Base-by-base conservation (phyloP, 2,113 vertebrate species). In the Enhydra lutris region DNA sequence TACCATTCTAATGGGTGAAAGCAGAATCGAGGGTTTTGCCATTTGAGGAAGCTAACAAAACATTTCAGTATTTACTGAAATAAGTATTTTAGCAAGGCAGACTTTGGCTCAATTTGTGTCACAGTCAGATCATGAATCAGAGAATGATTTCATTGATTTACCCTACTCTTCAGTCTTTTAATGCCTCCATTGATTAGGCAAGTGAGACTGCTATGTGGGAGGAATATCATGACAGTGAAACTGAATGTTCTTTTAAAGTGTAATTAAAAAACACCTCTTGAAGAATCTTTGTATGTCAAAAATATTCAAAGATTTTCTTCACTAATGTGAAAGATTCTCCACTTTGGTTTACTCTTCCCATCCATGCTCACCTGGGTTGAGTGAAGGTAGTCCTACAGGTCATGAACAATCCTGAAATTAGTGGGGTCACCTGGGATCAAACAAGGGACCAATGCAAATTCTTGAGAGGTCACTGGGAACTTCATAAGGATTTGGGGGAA, bases 191-290 rank as follows among this genome's bases (percentile, higher is more conserved):
- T 97, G 91, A 97, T 95, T n/a, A 97, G 80, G 90, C 42, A 94
- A 94, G 3, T 81, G 45, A 96, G 94, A 73, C 24, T 95, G 59
- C 65, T 95, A 88, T 95, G 76, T 97, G 57, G 84, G 24, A 97
- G n/a, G 97, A 50, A 50, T 87, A 95, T 74, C 96, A 89, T 81
- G 97, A 79, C 59, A 86, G 94, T 89, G 96, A 95, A 39, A 55
- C 81, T 59, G 84, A 97, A 67, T 79, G 97, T 57, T 89, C 94
- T 98, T 73, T 93, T 94, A 93, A 94, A 94, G 47, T 63, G 24
- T 17, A 42, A 97, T 97, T 98, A 18, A 91, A 93, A 97, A 96
- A 85, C 89, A 83, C 83, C 85, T 9, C 59, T 74, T 84, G 59
- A 93, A 39, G 76, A 88, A 59, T 95, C 96, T 98, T 65, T 76